Evolutionary conservation across 2,113 vertebrate species (phyloP), one percentile per base, ranked within the genome.

Genomic region (Pygoscelis antarcticus): DNA sequence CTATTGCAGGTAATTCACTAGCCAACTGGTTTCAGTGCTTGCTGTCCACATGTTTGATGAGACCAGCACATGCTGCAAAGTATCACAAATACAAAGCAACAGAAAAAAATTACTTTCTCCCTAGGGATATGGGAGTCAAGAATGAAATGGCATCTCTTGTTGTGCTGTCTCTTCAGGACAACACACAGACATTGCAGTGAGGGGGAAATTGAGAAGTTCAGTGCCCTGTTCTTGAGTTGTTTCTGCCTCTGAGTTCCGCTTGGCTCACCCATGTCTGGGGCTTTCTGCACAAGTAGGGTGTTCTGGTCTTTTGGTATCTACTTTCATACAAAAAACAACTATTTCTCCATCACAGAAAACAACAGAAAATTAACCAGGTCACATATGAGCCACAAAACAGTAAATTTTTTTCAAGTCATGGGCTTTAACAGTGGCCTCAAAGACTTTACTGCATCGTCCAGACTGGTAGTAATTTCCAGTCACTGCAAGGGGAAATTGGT

Each of bases 141-240:
- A 75, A 72, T 5, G 10, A 81, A 66, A 80, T 42, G 12, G 4
- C 32, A 20, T 54, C 44, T 42, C 21, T 32, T 80, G 1, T 74
- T 54, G 38, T 38, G 30, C 36, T 57, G 13, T 72, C 27, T 65
- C 42, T 66, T 76, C 34, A 49, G 30, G 30, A 54, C n/a, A 61
- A 40, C 3, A 2, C 0, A 0, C 15, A 80, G 57, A 25, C 27
- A 32, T 8, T 17, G 29, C 20, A 55, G 4, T 11, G 36, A 36
- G 32, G 26, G 22, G 29, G 14, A 64, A 49, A 80, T 21, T 6
- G 16, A 74, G 29, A 79, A 51, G 13, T 52, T 83, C 40, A 22
- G 15, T 13, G 4, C 10, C 19, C 42, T 12, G 5, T 18, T 64
- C 78, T 58, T 57, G 11, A 74, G 11, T 32, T 29, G 16, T 34